Percentiles rank a stretch among this genome's conserved stretches.
Evolutionary conservation across 2,113 vertebrate genomes (phyloP).

Genomic region (Actenoides hombroni): DNA sequence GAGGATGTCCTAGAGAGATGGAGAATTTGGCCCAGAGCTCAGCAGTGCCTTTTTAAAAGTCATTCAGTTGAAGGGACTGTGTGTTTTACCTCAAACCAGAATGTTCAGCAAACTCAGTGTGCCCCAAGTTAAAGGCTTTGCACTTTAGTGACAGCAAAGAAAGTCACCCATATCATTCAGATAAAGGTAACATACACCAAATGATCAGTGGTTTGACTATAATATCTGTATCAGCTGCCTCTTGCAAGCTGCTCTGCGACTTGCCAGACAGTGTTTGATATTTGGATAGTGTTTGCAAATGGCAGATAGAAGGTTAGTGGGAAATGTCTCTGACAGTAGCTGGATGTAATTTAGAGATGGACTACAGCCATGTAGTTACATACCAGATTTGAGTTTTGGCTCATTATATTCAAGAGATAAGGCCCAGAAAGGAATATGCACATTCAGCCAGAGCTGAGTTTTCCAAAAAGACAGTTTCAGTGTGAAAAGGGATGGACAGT

Average conservation of each 20-base stretch:
- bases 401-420: neutral
- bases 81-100: neutral
- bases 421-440: neutral
- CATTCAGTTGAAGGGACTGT: neutral
- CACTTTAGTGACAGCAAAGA: neutral
- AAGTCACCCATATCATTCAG: neutral
- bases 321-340: neutral
- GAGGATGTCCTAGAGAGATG: neutral
- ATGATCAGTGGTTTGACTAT: neutral
- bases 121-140: neutral
- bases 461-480: neutral
- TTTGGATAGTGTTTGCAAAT: neutral
- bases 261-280: neutral
- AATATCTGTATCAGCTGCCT: neutral
- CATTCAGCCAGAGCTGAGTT: neutral
- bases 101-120: neutral
- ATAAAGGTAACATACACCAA: neutral
- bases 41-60: neutral
- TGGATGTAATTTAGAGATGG: slow-evolving; percentile 1
- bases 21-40: neutral
- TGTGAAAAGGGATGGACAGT: neutral
- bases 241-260: neutral
- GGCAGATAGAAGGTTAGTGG: neutral
- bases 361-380: neutral
- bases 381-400: neutral